These are phyloP conservation scores for Nyctereutes procyonoides DNA, from an alignment of 2,113 vertebrate species.

Conservation along the genomic window DNA sequence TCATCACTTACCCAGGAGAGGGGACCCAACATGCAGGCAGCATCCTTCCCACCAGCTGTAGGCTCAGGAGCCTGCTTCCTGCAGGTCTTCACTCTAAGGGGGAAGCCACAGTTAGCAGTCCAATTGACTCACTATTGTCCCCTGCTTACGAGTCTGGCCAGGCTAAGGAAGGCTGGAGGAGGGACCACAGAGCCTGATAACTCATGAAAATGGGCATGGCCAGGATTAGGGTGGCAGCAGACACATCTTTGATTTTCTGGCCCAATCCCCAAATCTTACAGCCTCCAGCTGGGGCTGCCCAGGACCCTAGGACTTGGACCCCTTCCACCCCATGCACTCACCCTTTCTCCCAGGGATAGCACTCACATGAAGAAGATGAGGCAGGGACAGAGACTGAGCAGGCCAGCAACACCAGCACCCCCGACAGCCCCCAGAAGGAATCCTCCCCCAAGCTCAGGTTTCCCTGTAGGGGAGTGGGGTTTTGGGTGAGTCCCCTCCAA, in stretches of 20 bases:
- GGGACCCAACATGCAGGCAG: fast-evolving
- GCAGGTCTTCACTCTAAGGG: slow-evolving; percentile 1
- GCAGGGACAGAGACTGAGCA: not conserved
- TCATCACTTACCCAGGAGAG: not conserved
- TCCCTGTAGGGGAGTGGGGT: not conserved
- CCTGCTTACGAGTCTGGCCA: not conserved
- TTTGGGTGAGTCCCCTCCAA: not conserved
- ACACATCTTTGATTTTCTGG: not conserved
- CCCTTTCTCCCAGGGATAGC: not conserved
- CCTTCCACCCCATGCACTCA: fast-evolving
- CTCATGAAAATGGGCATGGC: fast-evolving
- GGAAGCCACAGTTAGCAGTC: not conserved
- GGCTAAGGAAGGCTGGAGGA: not conserved
- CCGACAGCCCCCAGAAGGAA: not conserved
- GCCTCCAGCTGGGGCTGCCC: not conserved
- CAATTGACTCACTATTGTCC: not conserved
- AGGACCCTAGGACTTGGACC: not conserved
- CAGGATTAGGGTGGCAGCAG: not conserved
- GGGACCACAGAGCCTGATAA: not conserved
- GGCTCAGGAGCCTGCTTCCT: not conserved
- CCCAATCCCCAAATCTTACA: not conserved
- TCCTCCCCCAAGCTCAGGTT: not conserved
- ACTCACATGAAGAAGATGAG: slow-evolving; percentile 3
- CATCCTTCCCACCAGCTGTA: not conserved
- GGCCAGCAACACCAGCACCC: not conserved